Evolutionary conservation across 2,797 vertebrate genomes (phyloP), one percentile per base, ranked within the genome.

Genomic region (Huso huso): DNA sequence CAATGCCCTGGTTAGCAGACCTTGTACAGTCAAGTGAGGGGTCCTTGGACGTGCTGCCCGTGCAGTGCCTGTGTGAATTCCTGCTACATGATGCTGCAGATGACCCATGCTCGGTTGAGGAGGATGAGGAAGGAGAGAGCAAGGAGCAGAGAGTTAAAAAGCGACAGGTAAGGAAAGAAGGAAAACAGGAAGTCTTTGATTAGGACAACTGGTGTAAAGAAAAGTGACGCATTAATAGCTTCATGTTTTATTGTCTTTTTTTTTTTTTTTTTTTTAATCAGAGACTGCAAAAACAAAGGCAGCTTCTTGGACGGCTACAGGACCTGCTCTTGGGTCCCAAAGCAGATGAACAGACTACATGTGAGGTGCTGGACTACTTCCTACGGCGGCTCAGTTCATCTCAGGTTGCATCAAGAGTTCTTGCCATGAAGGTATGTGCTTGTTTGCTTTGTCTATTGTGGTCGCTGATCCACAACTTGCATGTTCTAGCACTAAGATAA

Each of bases 1-100:
- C 97, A 62, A 99, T 99, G 96, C 97, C 97, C 0, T 99, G 97
- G 97, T 80, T 99, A 76, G 97, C 97, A 0, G 97, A 99, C 73
- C 80, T 99, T 74, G 97, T 99, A 61, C 95, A 98, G 82, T 98
- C 96, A 72, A 98, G 96, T 0, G 96, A 99, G 75, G 97, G 97
- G 0, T 99, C 97, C 51, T 80, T 99, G 83, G 97, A 99, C 0
- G 96, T 99, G 74, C 90, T 99, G 13, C 97, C 97, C 0, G 96
- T 99, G 72, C 97, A 98, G 80, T 99, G 97, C 74, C 88, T 99
- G 55, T 99, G 97, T 64, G 97, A 99, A 72, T 99, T 99, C 74
- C 88, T 99, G 49, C 87, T 99, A 63, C 97, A 99, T 0, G 97
- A 99, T 0, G 96, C 97, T 0, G 96, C 94, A 0, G 96, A 95